Evolutionary conservation across 2,797 vertebrate genomes (phyloP).

Genomic region (Sardinella longiceps): DNA sequence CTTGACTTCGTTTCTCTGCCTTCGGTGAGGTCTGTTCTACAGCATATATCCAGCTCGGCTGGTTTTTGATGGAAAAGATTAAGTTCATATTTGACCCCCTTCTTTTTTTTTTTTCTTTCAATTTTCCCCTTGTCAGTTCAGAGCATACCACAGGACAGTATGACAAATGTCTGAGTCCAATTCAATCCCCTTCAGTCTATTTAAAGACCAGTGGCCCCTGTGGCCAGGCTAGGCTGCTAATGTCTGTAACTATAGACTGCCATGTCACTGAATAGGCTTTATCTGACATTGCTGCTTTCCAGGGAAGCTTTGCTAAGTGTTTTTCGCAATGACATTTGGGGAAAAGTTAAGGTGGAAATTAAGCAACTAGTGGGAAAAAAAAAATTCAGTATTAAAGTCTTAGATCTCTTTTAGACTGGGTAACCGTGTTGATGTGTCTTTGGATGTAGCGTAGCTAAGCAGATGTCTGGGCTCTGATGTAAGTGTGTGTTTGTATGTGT

Average conservation of each 20-base stretch:
- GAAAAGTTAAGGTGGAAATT: background rate
- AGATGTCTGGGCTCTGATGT: background rate
- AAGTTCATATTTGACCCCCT: background rate
- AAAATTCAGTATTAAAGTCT: background rate
- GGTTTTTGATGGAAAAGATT: background rate
- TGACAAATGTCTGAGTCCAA: background rate
- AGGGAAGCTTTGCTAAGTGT: background rate
- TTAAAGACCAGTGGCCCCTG: constrained; percentile 16
- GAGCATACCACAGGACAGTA: background rate
- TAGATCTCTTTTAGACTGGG: background rate
- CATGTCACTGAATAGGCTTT: constrained; percentile 1
- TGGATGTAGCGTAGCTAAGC: background rate
- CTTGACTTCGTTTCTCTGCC: background rate
- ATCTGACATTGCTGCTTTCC: background rate
- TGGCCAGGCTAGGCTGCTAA: background rate
- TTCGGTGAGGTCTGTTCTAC: background rate
- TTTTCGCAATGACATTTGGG: background rate
- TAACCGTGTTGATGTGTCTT: background rate
- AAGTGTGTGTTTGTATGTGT: background rate
- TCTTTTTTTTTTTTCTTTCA: background rate
- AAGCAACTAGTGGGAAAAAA: background rate
- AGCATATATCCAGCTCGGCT: background rate
- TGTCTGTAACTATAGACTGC: constrained; percentile 10
- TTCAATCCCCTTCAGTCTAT: constrained; percentile 14
- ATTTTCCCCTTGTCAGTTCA: background rate